Base-by-base conservation (phyloP, 2,113 vertebrate genomes). In the Semnornis frantzii region DNA sequence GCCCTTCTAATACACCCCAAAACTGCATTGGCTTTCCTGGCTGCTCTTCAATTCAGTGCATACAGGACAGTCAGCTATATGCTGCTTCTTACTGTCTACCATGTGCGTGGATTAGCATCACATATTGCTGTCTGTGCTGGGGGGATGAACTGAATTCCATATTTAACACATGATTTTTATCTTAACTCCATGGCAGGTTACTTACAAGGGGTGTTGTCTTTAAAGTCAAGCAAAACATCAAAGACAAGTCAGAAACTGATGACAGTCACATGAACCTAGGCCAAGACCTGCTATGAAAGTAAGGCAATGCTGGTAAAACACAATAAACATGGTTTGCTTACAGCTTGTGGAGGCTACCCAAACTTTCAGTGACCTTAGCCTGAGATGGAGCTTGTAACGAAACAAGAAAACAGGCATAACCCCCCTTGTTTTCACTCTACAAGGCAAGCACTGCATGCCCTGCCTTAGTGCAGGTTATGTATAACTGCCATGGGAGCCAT, bases 341-440 rank as follows among this genome's bases (percentile, higher is more conserved):
- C 46, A 60, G 34, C 24, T 82, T 73, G 15, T 5, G 5, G 28
- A 85, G 33, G 42, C 30, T 74, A 52, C 78, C 71, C 78, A 89
- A 25, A 71, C 74, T 91, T 82, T 89, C 2, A 1, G 46, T 76
- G 82, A 85, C 95, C 84, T 82, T 82, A 57, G 68, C 37, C 48
- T 63, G 71, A 91, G 60, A 42, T 87, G 74, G 27, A 52, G 66
- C 84, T 89, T 87, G 46, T 87, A 85, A 60, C 71, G 71, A 37
- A 87, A 84, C 80, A 39, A 48, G 18, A 71, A 75, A 96, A 91
- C 74, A 95, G 28, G n/a, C 20, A 44, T 83, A 64, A 34, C 86
- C 8, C 86, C 7, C 21, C 7, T 60, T 85, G 33, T 50, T 94
- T 94, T 96, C 75, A 57, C 52, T 91, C 95, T 89, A 73, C 39